Base-by-base conservation (phyloP, 2,113 vertebrate species). In the Gobius niger region DNA sequence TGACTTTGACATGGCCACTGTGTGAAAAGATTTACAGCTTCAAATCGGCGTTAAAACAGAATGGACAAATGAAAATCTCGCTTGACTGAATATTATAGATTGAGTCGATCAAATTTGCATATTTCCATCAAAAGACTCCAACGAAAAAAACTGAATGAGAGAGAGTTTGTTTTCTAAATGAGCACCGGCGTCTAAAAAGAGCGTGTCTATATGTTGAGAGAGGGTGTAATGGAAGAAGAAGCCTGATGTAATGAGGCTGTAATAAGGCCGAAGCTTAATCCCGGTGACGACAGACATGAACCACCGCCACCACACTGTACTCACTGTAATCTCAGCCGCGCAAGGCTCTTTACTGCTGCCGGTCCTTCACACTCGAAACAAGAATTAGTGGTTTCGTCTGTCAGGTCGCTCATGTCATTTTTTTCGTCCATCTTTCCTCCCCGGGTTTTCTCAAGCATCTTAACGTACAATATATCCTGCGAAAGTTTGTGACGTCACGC, bases 191-290 rank as follows among this genome's bases (percentile, higher is more conserved):
- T 34, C 24, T 34, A 34, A 34, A 34, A 34, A 34, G 24, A 34
- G 24, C 24, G 24, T 81, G 71, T 70, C 50, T 77, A 65, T 64
- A 56, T 65, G 59, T 44, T 72, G 12, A 72, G 70, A 65, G 72
- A 77, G 77, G 83, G 73, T 86, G 85, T 89, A 87, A 89, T 89
- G 79, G 84, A 90, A 90, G 87, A 87, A 78, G 78, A 76, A 73
- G 84, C 80, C 84, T 90, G 87, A 92, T 89, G 89, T 91, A 92
- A 91, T 89, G 87, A 85, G 86, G 75, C 84, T 89, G 88, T 91
- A 90, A 89, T 90, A 87, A 87, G 84, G 80, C 80, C 81, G 75
- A 82, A 73, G 83, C 81, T 88, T 89, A 88, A 90, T 84, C 83
- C 83, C 62, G 54, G 72, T 81, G 88, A 90, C 83, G 88, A 92